Evolutionary conservation across 2,888 invertebrate species (phyloP).

Genomic region (Chaetoderma sp.): DNA sequence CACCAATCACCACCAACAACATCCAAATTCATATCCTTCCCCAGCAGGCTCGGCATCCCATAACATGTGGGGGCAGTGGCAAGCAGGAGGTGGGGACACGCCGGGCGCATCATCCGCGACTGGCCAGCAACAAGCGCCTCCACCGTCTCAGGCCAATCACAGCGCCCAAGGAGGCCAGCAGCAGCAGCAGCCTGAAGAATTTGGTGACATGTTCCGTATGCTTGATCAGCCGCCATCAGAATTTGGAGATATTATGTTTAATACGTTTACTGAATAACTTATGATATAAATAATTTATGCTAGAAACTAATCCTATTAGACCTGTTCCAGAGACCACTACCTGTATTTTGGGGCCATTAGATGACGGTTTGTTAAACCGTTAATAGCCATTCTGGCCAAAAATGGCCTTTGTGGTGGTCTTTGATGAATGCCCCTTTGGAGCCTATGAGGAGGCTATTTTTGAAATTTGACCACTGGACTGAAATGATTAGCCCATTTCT

Average conservation of each 20-base stretch:
- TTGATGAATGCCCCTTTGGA: no score
- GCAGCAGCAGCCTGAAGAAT: constrained; percentile 54
- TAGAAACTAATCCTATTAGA: no score
- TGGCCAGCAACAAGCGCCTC: constrained; percentile 9
- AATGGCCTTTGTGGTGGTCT: no score
- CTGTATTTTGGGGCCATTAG: neutral
- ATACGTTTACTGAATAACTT: constrained; percentile 58
- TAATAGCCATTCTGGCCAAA: no score
- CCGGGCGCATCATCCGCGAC: constrained; percentile 38
- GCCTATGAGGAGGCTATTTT: no score
- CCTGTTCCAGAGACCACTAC: no score
- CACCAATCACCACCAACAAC: constrained; percentile 9
- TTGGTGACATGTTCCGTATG: constrained; percentile 65
- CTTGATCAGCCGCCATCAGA: constrained; percentile 60
- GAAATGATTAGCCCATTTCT: no score
- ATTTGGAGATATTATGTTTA: constrained; percentile 65
- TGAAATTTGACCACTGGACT: no score
- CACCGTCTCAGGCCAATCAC: constrained; percentile 18
- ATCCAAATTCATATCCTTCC: constrained; percentile 29
- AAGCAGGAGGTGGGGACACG: constrained; percentile 45
- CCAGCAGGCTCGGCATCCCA: constrained; percentile 17
- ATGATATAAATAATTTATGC: no score
- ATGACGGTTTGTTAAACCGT: no score
- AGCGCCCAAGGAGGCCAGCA: constrained; percentile 34
- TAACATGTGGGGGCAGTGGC: constrained; percentile 50